phyloP scores from a whole-genome alignment of 2,888 invertebrate species.

The Cabera pusaria region DNA sequence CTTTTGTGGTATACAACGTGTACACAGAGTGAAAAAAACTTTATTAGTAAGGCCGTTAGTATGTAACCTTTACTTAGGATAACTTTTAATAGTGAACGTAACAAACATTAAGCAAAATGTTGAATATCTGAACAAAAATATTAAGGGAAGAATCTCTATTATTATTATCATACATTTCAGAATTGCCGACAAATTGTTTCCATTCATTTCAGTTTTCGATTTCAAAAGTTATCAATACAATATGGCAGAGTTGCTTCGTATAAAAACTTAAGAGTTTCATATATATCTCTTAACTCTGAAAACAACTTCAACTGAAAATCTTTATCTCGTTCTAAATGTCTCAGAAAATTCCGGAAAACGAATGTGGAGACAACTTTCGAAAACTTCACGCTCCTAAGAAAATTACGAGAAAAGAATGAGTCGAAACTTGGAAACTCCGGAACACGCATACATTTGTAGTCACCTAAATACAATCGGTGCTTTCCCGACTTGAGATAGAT shows the following conservation, averaged over 20 bases:
- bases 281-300: conserved; percentile 7
- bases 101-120: too few relatives aligned
- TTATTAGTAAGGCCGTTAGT: too few relatives aligned
- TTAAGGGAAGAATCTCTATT: too few relatives aligned
- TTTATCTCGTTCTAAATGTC: conserved; percentile 31
- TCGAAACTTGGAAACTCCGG: conserved; percentile 27
- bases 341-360: conserved; percentile 23
- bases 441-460: conserved; percentile 5
- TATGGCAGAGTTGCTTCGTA: too few relatives aligned
- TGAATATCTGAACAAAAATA: too few relatives aligned
- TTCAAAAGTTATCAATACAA: conserved; percentile 10
- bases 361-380: conserved; percentile 31
- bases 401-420: conserved; percentile 36
- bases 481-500: conserved; percentile 21
- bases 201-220: conserved; percentile 5
- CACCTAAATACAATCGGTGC: conserved; percentile 9
- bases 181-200: not conserved
- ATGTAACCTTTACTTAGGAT: too few relatives aligned
- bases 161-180: too few relatives aligned
- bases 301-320: conserved; percentile 22
- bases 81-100: too few relatives aligned
- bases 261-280: conserved; percentile 6
- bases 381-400: conserved; percentile 29
- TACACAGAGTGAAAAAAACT: too few relatives aligned
- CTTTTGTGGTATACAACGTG: too few relatives aligned